Evolutionary conservation across 2,888 invertebrate genomes (phyloP).

Genomic region (Ischnus inquisitorius): DNA sequence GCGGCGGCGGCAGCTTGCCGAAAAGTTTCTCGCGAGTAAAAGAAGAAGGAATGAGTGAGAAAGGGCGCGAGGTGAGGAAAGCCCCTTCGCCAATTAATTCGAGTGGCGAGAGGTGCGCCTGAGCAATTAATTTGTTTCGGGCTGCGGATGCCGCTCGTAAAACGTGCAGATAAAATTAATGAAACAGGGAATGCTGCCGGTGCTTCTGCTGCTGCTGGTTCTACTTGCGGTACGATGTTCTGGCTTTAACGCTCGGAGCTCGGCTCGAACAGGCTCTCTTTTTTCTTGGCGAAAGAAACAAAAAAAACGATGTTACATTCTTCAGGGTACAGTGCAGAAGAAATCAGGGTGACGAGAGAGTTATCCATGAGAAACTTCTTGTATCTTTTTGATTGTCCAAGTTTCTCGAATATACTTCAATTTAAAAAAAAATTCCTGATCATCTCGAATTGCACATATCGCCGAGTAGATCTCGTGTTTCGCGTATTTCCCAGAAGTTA

Average conservation of each 20-base stretch:
- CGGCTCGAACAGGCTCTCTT: not conserved
- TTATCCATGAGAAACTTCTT: not conserved
- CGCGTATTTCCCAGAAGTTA: no score
- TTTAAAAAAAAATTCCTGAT: no score
- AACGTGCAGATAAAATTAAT: conserved; percentile 80
- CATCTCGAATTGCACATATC: no score
- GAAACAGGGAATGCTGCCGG: conserved; percentile 72
- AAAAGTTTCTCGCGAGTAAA: conserved; percentile 30
- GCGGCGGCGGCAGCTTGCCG: not conserved
- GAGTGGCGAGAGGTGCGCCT: conserved; percentile 75
- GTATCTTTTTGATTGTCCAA: not conserved
- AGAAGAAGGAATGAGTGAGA: conserved; percentile 18
- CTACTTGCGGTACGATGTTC: conserved; percentile 35
- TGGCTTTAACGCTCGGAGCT: conserved; percentile 39
- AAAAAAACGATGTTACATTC: not conserved
- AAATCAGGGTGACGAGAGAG: conserved; percentile 3
- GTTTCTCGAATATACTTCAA: no score
- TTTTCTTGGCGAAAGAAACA: not conserved
- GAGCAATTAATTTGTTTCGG: conserved; percentile 79
- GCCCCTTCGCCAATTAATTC: conserved; percentile 77
- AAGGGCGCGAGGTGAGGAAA: conserved; percentile 42
- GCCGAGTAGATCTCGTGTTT: no score
- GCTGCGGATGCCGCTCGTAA: conserved; percentile 79
- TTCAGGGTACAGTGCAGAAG: not conserved
- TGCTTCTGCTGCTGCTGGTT: conserved; percentile 17